Evolutionary conservation across 2,888 invertebrate genomes (phyloP).

Genomic region (Cheilosia urbana): DNA sequence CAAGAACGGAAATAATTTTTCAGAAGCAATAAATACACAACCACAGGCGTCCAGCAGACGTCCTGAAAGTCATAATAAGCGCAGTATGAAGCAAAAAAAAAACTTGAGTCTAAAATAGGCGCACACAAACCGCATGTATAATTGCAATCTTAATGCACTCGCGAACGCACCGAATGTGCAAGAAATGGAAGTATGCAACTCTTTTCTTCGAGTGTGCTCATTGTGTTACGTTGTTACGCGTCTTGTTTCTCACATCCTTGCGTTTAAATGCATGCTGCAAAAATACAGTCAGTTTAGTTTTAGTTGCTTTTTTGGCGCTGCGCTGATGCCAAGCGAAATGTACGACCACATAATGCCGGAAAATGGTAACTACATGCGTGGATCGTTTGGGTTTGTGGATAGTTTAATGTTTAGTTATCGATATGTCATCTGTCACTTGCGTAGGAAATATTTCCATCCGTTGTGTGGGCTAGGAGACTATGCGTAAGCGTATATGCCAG

Average conservation of each 20-base stretch:
- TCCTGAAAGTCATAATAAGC: slow-evolving; percentile 38
- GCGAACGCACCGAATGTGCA: slow-evolving; percentile 41
- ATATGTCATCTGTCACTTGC: slow-evolving; percentile 39
- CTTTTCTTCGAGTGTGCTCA: slow-evolving; percentile 52
- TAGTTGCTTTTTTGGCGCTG: slow-evolving; percentile 4
- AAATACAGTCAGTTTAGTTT: background rate
- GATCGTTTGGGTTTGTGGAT: background rate
- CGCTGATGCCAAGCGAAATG: background rate
- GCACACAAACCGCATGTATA: slow-evolving; percentile 44
- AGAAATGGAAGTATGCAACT: slow-evolving; percentile 43
- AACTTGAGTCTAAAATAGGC: slow-evolving; percentile 56
- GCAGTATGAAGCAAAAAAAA: slow-evolving; percentile 4
- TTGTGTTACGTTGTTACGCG: slow-evolving; percentile 44
- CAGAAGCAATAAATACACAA: slow-evolving; percentile 43
- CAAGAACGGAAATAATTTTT: slow-evolving; percentile 61
- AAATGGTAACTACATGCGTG: background rate
- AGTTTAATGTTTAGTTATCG: slow-evolving; percentile 30
- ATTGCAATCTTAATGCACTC: slow-evolving; percentile 54
- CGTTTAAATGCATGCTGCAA: slow-evolving; percentile 34
- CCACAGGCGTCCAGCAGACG: slow-evolving; percentile 51
- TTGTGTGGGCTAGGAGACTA: background rate
- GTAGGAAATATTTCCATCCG: slow-evolving; percentile 31
- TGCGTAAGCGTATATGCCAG: too few species aligned
- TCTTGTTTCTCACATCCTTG: slow-evolving; percentile 34
- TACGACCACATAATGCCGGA: too few species aligned